Base-by-base conservation (phyloP, 2,113 vertebrate genomes). In the Acrocephalus kingi region DNA sequence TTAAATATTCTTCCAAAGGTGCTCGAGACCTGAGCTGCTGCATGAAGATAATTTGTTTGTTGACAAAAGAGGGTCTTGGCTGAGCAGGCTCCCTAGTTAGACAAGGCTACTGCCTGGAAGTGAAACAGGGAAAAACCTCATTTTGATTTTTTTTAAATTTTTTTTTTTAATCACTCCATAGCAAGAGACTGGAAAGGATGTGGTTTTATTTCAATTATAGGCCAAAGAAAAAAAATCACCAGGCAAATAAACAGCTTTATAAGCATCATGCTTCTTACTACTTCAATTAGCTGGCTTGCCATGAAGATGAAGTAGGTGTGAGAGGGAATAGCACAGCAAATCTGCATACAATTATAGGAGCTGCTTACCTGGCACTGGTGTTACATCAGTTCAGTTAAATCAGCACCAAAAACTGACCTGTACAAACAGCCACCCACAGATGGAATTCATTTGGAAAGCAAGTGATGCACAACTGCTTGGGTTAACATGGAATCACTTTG, bases 1-100 rank as follows among this genome's bases (percentile, higher is more conserved):
- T 76, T 64, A 90, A 91, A 93, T 64, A 83, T 55, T 75, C 66
- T 22, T 83, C 71, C 87, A 84, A 89, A 95, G 55, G 59, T 77
- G 72, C 31, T 4, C 11, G 52, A 82, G 71, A 68, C 41, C 30
- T 0, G 8, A 64, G 58, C 20, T 93, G 35, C 69, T 4, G 12
- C 30, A 73, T 76, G 66, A 46, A 90, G 49, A 45, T 69, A 64
- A 95, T 91, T 85, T 82, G 77, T 59, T 80, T 87, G 54, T 77
- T 92, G 90, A 61, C 46, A 79, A 87, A 78, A 56, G 33, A 82
- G 24, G 30, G 39, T 87, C 28, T 68, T 6, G 28, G 62, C 56
- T 64, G 45, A 85, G 61, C 21, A 64, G 35, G 41, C 31, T 90
- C 28, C 46, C 15, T 37, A 24, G 56, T 49, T 61, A 79, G 45